phyloP scores from a whole-genome alignment of 2,888 invertebrate genomes.

The Cantharis nigra region DNA sequence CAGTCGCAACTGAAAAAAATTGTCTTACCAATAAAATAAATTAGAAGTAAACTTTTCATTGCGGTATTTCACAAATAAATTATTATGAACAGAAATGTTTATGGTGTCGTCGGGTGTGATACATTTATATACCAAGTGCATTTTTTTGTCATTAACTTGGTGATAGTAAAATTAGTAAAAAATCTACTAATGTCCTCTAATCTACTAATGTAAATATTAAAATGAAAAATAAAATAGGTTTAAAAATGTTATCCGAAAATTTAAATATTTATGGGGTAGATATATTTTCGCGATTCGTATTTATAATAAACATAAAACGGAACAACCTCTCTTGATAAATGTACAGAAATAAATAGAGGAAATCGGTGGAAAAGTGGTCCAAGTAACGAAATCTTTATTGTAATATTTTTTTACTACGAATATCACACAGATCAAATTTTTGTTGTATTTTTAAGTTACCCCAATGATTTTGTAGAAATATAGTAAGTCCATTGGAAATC shows the following conservation, averaged over 20 bases:
- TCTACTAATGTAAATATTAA: not conserved
- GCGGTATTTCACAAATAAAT: not conserved
- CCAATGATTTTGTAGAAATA: no score
- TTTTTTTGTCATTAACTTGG: not conserved
- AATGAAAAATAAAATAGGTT: not conserved
- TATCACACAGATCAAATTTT: no score
- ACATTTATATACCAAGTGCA: not conserved
- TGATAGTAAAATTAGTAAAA: not conserved
- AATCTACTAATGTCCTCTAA: not conserved
- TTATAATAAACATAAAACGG: not conserved
- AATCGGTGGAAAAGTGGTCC: no score
- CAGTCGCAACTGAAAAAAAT: no score
- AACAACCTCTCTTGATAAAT: no score
- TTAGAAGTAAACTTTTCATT: not conserved
- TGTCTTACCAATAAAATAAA: not conserved
- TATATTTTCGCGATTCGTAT: not conserved
- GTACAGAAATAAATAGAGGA: no score
- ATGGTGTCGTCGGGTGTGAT: not conserved
- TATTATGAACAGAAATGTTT: not conserved
- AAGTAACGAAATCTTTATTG: no score
- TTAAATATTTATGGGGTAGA: not conserved
- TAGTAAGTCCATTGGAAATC: no score
- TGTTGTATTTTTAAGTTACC: no score
- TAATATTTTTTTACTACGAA: no score
- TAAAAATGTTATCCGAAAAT: not conserved